Evolutionary conservation across 2,113 vertebrate species (phyloP), one percentile per base, ranked within the genome.

Genomic region (Hemiprocne comata): DNA sequence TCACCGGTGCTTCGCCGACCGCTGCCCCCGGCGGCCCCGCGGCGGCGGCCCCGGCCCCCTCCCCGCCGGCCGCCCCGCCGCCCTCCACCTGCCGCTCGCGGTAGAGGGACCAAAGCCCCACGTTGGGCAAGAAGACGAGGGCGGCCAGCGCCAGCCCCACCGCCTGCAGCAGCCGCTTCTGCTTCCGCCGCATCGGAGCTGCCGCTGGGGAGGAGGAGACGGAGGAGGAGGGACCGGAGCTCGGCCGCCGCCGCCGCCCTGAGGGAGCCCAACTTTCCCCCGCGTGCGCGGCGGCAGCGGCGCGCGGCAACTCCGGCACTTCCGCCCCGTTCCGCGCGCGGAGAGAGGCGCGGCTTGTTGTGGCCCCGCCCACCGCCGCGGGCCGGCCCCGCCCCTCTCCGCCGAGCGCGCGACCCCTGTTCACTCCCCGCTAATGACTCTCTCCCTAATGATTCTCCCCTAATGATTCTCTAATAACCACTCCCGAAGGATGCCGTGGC

Each of bases 81-180:
- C 98, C 98, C 97, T 99, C 99, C 94, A 98, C 98, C 87, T 98
- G 98, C 89, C 98, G 97, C 97, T 99, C 99, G 72, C 98, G 97
- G 98, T 99, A 99, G 58, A 99, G 94, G n/a, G 99, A 98, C 99
- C 99, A 99, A 70, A 99, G 98, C 77, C 99, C 99, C 94, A 99
- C 98, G 98, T 99, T 99, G n/a, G 99, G 99, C 40, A 99, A 95
- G 90, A 99, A 98, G 29, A 99, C 98, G n/a, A 99, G 98, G 93
- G 98, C 99, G 96, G 97, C 98, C 64, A 99, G 83, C 91, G 98
- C 98, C 98, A 99, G 97, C 95, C 98, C 98, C 77, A 98, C 98
- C 93, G 98, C 92, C 98, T 99, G 99, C 97, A 99, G 97, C 90
- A 99, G 93, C 97, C 99, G 95, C 98, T 99, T 99, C 97, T 99